Evolutionary conservation across 2,113 vertebrate species (phyloP).

Genomic region (Chloroceryle aenea): DNA sequence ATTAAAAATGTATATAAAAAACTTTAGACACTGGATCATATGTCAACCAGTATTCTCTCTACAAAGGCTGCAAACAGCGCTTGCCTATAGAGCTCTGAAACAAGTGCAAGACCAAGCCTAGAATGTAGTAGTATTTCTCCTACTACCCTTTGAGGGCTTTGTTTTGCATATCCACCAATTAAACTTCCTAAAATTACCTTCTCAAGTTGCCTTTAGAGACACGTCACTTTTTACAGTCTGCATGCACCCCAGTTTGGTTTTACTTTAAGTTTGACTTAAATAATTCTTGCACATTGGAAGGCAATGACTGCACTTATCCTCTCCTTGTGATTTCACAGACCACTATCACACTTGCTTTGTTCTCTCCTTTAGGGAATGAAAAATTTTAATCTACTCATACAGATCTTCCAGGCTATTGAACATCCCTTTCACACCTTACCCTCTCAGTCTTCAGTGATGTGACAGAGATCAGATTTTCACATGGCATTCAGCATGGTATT

Average conservation of each 20-base stretch:
- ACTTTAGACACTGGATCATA: neutral
- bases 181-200: neutral
- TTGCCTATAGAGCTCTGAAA: neutral
- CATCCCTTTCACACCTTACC: neutral
- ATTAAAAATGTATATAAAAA: neutral
- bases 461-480: neutral
- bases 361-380: neutral
- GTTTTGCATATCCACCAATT: neutral
- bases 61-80: neutral
- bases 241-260: neutral
- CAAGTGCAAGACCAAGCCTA: neutral
- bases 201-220: neutral
- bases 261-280: neutral
- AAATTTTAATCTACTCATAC: neutral
- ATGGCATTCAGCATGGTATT: neutral
- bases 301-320: neutral
- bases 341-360: neutral
- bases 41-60: neutral
- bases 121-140: neutral
- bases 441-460: neutral
- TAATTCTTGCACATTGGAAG: neutral
- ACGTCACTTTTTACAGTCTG: neutral
- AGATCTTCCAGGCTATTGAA: neutral
- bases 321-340: neutral
- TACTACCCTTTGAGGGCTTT: neutral